Evolutionary conservation across 1,140 invertebrate species (phyloP).

Genomic region (Nymphalis io): DNA sequence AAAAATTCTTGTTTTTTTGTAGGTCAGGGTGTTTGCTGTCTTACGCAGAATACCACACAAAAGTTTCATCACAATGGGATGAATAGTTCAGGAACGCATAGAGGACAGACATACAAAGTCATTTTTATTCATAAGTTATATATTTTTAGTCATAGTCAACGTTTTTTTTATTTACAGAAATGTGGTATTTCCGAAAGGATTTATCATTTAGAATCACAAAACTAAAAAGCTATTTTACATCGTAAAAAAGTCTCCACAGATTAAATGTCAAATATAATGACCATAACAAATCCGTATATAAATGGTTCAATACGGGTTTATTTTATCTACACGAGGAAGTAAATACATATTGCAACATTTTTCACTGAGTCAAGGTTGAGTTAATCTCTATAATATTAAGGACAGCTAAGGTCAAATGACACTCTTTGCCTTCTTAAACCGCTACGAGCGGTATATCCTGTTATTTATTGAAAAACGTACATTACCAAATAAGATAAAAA

Average conservation of each 20-base stretch:
- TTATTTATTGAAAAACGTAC: constrained; percentile 13
- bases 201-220: not conserved
- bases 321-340: constrained; percentile 16
- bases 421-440: not conserved
- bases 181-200: not conserved
- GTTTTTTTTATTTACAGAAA: not conserved
- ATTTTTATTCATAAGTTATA: too few relatives aligned
- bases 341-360: constrained; percentile 21
- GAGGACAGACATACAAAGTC: too few relatives aligned
- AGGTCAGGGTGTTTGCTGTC: too few relatives aligned
- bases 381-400: constrained; percentile 13
- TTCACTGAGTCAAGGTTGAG: constrained; percentile 33
- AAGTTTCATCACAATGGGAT: too few relatives aligned
- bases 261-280: constrained; percentile 19
- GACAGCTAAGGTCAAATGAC: not conserved
- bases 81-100: too few relatives aligned
- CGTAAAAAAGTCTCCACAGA: not conserved
- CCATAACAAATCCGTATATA: constrained; percentile 6
- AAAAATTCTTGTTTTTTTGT: too few relatives aligned
- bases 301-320: constrained; percentile 8
- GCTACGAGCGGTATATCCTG: not conserved
- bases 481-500: constrained; percentile 9
- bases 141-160: not conserved
- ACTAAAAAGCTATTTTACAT: not conserved
- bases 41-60: too few relatives aligned